These are phyloP conservation scores for Nanorana parkeri DNA, from an alignment of 2,113 vertebrate genomes.

Conservation along the genomic window DNA sequence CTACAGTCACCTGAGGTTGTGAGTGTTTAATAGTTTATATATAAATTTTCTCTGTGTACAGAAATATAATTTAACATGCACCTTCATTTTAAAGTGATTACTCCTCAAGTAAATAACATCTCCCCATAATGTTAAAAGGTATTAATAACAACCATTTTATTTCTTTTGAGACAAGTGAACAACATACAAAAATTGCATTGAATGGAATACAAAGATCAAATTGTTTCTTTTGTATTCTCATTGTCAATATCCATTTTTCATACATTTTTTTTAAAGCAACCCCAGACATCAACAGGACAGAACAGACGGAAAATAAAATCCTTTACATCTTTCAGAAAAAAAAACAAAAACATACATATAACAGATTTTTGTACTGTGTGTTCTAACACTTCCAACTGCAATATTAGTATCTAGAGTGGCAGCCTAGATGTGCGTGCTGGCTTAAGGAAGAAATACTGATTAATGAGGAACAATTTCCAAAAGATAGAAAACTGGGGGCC, in stretches of 20 bases:
- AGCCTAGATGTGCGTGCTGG: constrained; percentile 6
- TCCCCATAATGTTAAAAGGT: constrained; percentile 6
- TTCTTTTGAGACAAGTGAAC: neutral
- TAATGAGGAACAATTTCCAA: constrained; percentile 11
- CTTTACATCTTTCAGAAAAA: neutral
- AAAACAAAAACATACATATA: neutral
- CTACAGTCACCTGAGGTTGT: no score
- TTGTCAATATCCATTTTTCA: neutral
- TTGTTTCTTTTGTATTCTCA: neutral
- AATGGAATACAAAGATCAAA: neutral
- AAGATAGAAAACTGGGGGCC: neutral
- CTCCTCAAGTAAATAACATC: constrained; percentile 21
- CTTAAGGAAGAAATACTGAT: neutral
- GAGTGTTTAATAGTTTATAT: no score
- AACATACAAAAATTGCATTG: neutral
- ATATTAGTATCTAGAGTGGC: neutral
- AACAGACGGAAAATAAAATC: neutral
- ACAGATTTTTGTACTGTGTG: constrained; percentile 1
- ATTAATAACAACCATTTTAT: neutral
- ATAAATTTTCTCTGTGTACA: no score
- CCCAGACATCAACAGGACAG: constrained; percentile 29
- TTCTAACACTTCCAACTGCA: neutral
- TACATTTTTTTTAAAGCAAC: constrained; percentile 18
- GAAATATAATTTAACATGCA: neutral
- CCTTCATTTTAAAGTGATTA: constrained; percentile 24